These are phyloP conservation scores for Nanorana parkeri DNA, from an alignment of 2,113 vertebrate genomes.

Conservation along the genomic window DNA sequence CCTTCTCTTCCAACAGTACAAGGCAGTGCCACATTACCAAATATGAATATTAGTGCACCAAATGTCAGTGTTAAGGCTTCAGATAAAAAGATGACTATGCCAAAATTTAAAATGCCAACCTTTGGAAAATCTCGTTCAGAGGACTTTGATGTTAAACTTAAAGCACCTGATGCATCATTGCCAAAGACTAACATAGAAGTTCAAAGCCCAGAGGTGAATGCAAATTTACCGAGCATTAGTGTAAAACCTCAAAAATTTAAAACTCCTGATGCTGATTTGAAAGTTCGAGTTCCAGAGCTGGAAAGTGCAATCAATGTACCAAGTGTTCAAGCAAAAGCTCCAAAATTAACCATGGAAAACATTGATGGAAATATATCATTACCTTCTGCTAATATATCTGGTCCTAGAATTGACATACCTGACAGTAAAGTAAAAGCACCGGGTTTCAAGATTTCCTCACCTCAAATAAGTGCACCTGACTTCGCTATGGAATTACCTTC, in stretches of 20 bases:
- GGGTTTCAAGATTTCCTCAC: neutral
- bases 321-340: conserved; percentile 31
- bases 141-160: conserved; percentile 28
- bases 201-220: conserved; percentile 29
- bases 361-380: conserved; percentile 22
- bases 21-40: conserved; percentile 37
- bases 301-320: conserved; percentile 5
- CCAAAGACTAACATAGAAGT: conserved; percentile 30
- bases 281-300: conserved; percentile 35
- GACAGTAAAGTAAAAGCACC: conserved; percentile 17
- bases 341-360: conserved; percentile 22
- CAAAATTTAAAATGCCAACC: conserved; percentile 46
- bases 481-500: conserved; percentile 31
- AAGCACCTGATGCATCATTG: conserved; percentile 31
- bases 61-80: conserved; percentile 20
- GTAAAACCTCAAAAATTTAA: conserved; percentile 24
- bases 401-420: conserved; percentile 16
- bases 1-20: conserved; percentile 6
- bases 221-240: conserved; percentile 5
- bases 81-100: conserved; percentile 40
- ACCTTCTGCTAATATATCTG: conserved; percentile 14
- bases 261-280: conserved; percentile 16
- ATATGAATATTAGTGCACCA: conserved; percentile 13
- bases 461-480: conserved; percentile 21
- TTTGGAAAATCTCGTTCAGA: conserved; percentile 39